Evolutionary conservation across 2,797 vertebrate genomes (phyloP).

Genomic region (Momotus momota): DNA sequence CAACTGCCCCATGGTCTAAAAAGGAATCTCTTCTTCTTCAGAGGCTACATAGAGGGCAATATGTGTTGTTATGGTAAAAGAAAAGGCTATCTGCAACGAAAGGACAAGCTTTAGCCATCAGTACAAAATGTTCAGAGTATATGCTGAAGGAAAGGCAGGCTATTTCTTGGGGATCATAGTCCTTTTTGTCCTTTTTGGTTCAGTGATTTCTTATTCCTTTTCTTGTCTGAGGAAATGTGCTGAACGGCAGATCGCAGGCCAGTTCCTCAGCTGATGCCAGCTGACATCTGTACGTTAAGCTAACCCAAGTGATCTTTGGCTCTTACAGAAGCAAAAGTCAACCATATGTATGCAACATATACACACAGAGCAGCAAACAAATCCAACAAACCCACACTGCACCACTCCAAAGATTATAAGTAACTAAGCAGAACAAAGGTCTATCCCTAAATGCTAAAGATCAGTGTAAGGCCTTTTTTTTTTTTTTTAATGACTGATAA

Average conservation of each 20-base stretch:
- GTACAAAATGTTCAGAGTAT: accelerated
- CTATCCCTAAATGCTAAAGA: neutral
- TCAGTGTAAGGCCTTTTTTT: neutral
- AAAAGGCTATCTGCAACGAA: neutral
- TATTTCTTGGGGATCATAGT: neutral
- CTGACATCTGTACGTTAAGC: neutral
- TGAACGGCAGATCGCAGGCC: neutral
- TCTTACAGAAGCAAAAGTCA: neutral
- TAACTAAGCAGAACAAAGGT: slow-evolving; percentile 62
- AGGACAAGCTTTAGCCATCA: neutral
- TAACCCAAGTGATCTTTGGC: neutral
- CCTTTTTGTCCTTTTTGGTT: neutral
- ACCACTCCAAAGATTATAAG: slow-evolving; percentile 18
- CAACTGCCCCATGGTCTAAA: neutral
- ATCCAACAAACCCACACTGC: neutral
- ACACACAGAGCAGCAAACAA: neutral
- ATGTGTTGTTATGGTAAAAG: neutral
- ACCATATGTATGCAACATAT: neutral
- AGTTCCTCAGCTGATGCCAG: neutral
- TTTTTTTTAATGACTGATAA: slow-evolving; percentile 23
- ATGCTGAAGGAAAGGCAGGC: neutral
- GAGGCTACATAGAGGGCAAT: neutral
- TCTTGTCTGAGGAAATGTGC: neutral
- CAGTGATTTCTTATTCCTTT: neutral
- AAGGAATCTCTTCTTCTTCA: neutral